A percentile compares a stretch with the other conserved stretches of the same genome.
phyloP scores from a whole-genome alignment of 2,888 invertebrate species.

The Nephrotoma appendiculata region DNA sequence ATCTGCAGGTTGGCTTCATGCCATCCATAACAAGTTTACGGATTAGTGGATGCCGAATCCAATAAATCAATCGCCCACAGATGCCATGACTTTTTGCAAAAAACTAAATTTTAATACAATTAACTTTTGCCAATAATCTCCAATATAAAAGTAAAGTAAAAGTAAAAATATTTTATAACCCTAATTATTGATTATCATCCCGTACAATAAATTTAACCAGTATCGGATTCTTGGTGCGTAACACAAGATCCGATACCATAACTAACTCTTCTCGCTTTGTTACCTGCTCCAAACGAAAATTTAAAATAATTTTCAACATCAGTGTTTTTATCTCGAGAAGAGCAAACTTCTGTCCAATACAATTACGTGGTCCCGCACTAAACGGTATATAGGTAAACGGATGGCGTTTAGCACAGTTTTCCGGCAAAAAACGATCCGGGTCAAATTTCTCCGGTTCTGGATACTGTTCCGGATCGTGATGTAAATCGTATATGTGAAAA shows the following conservation, averaged over 20 bases:
- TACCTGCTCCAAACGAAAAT: conserved; percentile 36
- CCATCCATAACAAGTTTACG: too few relatives aligned
- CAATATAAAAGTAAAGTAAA: not conserved
- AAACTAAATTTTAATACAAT: too few relatives aligned
- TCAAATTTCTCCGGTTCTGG: conserved; percentile 46
- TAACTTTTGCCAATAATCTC: too few relatives aligned
- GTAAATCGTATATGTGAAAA: conserved; percentile 46
- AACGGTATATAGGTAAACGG: conserved; percentile 51
- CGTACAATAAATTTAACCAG: not conserved
- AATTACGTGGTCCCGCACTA: conserved; percentile 5
- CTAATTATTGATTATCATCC: not conserved
- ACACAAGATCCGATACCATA: conserved; percentile 35
- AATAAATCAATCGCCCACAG: too few relatives aligned
- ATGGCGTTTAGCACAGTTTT: conserved; percentile 36
- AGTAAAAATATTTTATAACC: not conserved
- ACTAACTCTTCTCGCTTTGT: conserved; percentile 33
- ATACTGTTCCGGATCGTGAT: conserved; percentile 46
- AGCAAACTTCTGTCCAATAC: conserved; percentile 44
- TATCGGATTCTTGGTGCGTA: conserved; percentile 25
- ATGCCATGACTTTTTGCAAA: too few relatives aligned
- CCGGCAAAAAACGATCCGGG: conserved; percentile 39
- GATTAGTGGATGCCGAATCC: too few relatives aligned
- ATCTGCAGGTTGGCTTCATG: too few relatives aligned
- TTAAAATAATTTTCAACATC: conserved; percentile 37
- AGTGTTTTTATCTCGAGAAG: conserved; percentile 47